Percentiles rank a stretch among this genome's conserved stretches.
phyloP scores from a whole-genome alignment of 2,113 vertebrate genomes.

The Poeciliopsis turrubarensis region DNA sequence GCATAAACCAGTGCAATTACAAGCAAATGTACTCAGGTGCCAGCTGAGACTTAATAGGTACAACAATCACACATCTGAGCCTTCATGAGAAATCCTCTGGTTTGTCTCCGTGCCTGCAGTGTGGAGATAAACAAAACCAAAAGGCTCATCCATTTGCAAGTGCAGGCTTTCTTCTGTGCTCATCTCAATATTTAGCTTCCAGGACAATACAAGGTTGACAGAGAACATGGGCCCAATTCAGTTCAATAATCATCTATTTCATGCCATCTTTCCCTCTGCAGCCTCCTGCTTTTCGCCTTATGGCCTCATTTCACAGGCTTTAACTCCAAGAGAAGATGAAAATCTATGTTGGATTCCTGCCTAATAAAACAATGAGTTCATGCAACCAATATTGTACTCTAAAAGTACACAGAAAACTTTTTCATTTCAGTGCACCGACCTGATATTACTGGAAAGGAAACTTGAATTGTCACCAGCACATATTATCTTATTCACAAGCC shows the following conservation, averaged over 20 bases:
- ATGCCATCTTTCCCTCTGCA: constrained; percentile 22
- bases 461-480: background rate
- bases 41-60: constrained; percentile 33
- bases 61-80: constrained; percentile 50
- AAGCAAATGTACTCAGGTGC: constrained; percentile 19
- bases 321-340: constrained; percentile 33
- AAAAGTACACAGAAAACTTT: background rate
- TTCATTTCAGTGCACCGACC: background rate
- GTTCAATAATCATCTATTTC: constrained; percentile 41
- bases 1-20: background rate
- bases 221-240: constrained; percentile 38
- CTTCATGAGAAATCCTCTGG: constrained; percentile 51
- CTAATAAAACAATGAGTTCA: background rate
- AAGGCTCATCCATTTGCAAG: constrained; percentile 31
- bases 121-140: constrained; percentile 60
- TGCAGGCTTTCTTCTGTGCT: constrained; percentile 4
- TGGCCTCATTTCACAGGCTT: constrained; percentile 45
- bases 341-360: constrained; percentile 5
- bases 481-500: background rate
- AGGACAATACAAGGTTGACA: constrained; percentile 35
- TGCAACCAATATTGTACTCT: background rate
- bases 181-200: constrained; percentile 23
- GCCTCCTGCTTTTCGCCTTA: constrained; percentile 26
- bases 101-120: constrained; percentile 51
- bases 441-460: background rate